Base-by-base conservation (phyloP, 2,113 vertebrate genomes). In the Anolis sagrei region DNA sequence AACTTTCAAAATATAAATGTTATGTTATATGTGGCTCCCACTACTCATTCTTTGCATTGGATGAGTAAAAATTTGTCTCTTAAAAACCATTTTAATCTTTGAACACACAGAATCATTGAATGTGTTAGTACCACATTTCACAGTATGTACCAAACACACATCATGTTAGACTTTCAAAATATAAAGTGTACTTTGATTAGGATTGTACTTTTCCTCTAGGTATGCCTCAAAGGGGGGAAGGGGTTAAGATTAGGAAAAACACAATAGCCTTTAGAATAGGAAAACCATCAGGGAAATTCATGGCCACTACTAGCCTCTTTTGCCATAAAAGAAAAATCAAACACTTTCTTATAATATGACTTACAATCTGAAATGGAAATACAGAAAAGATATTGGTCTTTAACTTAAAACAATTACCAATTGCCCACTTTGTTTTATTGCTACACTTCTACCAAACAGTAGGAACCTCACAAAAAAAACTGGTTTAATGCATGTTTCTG, bases 241-340 rank as follows among this genome's bases (percentile, higher is more conserved):
- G 44, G 4, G 27, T 75, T 62, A 27, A 79, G 7, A 49, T 21
- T 2, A 64, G 21, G 54, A 49, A 62, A 51, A 75, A 5, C n/a
- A 49, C 2, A 34, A 74, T 79, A 62, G 77, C n/a, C 54, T 80
- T 48, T 73, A 61, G 1, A 27, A 48, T 61, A 54, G 86, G 36
- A 36, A 58, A 48, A 76, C 48, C 68, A 10, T n/a, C 68, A 66
- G 21, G 49, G 29, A 81, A 87, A 82, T 80, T 83, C 85, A 64
- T 76, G 78, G 83, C 76, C 84, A 73, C 84, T 88, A 70, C 32
- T 77, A 76, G 72, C 86, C 77, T 90, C 81, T 72, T 81, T 94
- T 62, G 88, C 87, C 88, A 89, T 91, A 84, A 91, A 91, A 89
- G 79, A 84, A 88, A 80, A 88, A 91, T 75, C 88, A 76, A 77